Evolutionary conservation across 2,113 vertebrate species (phyloP), one percentile per base, ranked within the genome.

Genomic region (Phocoena sinus): DNA sequence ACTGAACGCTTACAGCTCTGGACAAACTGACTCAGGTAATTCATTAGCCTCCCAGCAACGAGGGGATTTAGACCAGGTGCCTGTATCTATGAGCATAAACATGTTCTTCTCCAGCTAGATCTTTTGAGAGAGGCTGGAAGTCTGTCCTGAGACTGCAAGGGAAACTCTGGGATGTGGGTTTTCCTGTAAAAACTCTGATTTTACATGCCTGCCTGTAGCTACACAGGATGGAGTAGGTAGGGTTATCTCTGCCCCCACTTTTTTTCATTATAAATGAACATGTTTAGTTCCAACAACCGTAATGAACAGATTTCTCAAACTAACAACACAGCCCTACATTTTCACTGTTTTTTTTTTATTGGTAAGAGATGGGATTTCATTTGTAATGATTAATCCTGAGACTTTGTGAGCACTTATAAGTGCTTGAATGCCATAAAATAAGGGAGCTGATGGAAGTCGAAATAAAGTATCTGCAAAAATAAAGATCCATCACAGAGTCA

Each of bases 311-410:
- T 97, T 50, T 91, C 53, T 38, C 71, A 89, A 98, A 94, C 74
- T 26, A 65, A 98, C 79, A 77, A 71, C 31, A 67, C 6, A 85
- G 41, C 5, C 23, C 23, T 26, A 3, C 44, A 44, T 80, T 76
- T 74, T 33, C 28, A 56, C 20, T 62, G 79, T 5, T 62, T 62
- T 7, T 7, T 97, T 97, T 96, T 96, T 73, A 96, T 47, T 85
- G 79, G n/a, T 86, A 85, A 94, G 68, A 95, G 63, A 84, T 84
- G 95, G 81, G 88, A 81, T 67, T 98, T 98, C 62, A 95, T 65
- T 41, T 74, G 31, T 65, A 44, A 83, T 41, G 91, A 13, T 9
- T 67, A 26, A 76, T 96, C 63, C 47, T 89, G 91, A 96, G 76
- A 82, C 36, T 84, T 97, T 2, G 0, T 56, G 87, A 74, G 56